A percentile compares a stretch with the other conserved stretches of the same genome.
Evolutionary conservation across 2,797 vertebrate species (phyloP).

Genomic region (Epinephelus awoara): DNA sequence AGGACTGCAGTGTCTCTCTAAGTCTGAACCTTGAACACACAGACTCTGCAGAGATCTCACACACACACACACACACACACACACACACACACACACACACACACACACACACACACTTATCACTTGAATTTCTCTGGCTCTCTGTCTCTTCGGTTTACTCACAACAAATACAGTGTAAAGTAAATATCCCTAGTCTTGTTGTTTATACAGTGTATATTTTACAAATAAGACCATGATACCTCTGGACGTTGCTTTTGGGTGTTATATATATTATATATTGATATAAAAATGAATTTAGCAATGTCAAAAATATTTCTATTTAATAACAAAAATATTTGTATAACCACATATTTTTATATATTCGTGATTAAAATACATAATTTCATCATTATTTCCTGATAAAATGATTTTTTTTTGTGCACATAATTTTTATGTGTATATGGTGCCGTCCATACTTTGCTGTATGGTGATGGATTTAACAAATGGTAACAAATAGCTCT

Average conservation of each 20-base stretch:
- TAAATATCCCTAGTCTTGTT: neutral
- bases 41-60: neutral
- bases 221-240: neutral
- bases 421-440: neutral
- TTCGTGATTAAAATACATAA: slow-evolving; percentile 24
- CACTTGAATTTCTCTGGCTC: neutral
- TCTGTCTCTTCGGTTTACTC: neutral
- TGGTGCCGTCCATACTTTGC: neutral
- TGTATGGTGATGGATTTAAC: too few relatives aligned
- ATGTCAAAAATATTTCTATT: neutral
- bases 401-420: neutral
- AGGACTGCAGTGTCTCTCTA: slow-evolving; percentile 83
- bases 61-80: neutral
- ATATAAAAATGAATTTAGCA: neutral
- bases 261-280: too few relatives aligned
- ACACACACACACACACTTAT: too few relatives aligned
- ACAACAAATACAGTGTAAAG: neutral
- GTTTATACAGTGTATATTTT: neutral
- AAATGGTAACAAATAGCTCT: neutral
- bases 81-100: too few relatives aligned
- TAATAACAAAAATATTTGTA: neutral
- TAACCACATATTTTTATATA: slow-evolving; percentile 25
- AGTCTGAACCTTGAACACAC: slow-evolving; percentile 74
- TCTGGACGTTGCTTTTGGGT: neutral
- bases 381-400: neutral